Evolutionary conservation across 2,113 vertebrate genomes (phyloP).

Genomic region (Polypterus bichir): DNA sequence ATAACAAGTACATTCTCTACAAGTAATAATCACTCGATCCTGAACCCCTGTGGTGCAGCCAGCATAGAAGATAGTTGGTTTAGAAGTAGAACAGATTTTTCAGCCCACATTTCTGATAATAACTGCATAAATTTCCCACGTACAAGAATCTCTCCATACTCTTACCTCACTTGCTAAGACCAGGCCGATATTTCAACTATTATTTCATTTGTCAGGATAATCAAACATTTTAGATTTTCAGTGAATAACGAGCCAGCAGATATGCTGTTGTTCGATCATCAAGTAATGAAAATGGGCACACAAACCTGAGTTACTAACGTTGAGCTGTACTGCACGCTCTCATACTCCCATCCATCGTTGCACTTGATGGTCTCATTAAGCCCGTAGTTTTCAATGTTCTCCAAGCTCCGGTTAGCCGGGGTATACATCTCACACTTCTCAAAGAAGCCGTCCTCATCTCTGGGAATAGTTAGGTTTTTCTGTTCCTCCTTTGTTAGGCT

Average conservation of each 20-base stretch:
- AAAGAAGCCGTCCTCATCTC: constrained; percentile 28
- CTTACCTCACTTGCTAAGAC: too few species aligned
- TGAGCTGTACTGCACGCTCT: constrained; percentile 27
- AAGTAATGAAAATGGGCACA: neutral
- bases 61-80: too few species aligned
- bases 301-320: constrained; percentile 51
- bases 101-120: too few species aligned
- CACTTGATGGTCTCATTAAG: constrained; percentile 54
- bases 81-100: too few species aligned
- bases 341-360: constrained; percentile 47
- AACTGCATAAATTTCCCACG: too few species aligned
- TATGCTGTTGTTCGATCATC: neutral
- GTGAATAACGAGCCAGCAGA: neutral
- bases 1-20: too few species aligned
- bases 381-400: constrained; percentile 44
- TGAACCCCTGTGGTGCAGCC: too few species aligned
- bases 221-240: too few species aligned
- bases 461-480: constrained; percentile 57
- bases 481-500: constrained; percentile 51
- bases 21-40: too few species aligned
- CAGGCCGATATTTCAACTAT: too few species aligned
- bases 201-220: too few species aligned
- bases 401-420: constrained; percentile 48
- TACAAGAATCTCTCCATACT: too few species aligned
- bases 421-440: constrained; percentile 66